A percentile compares a stretch with the other conserved stretches of the same genome.
These are phyloP conservation scores for Drosophila paranaensis DNA, from an alignment of 2,888 invertebrate genomes.

Conservation along the genomic window DNA sequence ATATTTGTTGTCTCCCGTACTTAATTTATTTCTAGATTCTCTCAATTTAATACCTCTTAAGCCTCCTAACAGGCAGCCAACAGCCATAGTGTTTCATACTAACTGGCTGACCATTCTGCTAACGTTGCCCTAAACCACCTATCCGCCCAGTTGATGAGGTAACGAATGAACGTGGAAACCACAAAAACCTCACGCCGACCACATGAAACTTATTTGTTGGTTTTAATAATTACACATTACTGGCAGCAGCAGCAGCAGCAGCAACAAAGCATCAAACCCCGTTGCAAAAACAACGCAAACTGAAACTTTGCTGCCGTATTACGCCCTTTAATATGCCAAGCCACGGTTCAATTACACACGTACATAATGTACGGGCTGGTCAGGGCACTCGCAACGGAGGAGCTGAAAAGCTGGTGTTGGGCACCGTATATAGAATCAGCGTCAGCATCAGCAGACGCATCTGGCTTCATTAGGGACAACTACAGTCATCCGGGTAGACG, in stretches of 20 bases:
- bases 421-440: slow-evolving; percentile 7
- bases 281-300: slow-evolving; percentile 9
- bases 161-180: slow-evolving; percentile 21
- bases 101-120: slow-evolving; percentile 26
- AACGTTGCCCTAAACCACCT: slow-evolving; percentile 50
- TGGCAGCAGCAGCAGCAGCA: slow-evolving; percentile 25
- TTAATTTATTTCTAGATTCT: not conserved
- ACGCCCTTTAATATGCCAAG: slow-evolving; percentile 71
- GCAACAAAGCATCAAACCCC: not conserved
- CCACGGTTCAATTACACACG: slow-evolving; percentile 77
- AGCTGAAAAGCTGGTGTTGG: slow-evolving; percentile 34
- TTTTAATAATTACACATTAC: slow-evolving; percentile 79
- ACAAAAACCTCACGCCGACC: slow-evolving; percentile 45
- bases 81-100: slow-evolving; percentile 15
- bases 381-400: slow-evolving; percentile 1
- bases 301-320: slow-evolving; percentile 42
- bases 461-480: slow-evolving; percentile 35
- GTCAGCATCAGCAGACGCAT: slow-evolving; percentile 12
- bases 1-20: not conserved
- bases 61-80: not conserved
- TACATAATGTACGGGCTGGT: slow-evolving; percentile 36
- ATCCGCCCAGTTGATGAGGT: slow-evolving; percentile 9
- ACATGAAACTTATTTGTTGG: slow-evolving; percentile 79
- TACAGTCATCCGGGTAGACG: slow-evolving; percentile 36
- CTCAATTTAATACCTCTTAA: not conserved